Evolutionary conservation across 1,140 invertebrate species (phyloP).

Genomic region (Drosophila santomea): DNA sequence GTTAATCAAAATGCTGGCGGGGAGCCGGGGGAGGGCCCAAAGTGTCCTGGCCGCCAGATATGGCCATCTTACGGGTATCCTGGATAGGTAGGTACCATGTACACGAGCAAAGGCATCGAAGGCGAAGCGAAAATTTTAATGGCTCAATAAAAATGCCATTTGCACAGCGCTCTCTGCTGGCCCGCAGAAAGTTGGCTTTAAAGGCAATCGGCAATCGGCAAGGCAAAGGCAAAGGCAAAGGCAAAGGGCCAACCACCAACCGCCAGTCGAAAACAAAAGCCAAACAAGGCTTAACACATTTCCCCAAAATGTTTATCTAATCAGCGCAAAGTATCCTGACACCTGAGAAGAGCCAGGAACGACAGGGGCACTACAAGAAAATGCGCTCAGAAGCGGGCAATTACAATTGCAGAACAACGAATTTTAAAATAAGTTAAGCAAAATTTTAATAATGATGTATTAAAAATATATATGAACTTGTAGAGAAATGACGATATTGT

Average conservation of each 20-base stretch:
- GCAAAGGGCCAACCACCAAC: constrained; percentile 8
- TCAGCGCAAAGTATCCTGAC: constrained; percentile 81
- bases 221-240: neutral
- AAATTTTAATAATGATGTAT: too few relatives aligned
- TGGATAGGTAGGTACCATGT: constrained; percentile 18
- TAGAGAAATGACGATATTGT: too few relatives aligned
- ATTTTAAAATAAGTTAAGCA: neutral
- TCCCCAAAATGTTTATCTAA: constrained; percentile 81
- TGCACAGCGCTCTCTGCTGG: constrained; percentile 54
- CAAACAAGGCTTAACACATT: constrained; percentile 83
- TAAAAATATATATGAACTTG: too few relatives aligned
- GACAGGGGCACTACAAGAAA: constrained; percentile 22
- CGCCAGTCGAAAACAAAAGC: constrained; percentile 66
- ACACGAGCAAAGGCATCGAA: constrained; percentile 47
- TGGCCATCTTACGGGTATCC: constrained; percentile 45
- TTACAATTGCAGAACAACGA: too few relatives aligned
- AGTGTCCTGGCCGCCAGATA: constrained; percentile 52
- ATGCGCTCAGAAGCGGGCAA: neutral
- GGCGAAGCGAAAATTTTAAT: constrained; percentile 74
- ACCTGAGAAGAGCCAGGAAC: constrained; percentile 66
- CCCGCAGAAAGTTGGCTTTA: constrained; percentile 71
- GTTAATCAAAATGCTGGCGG: constrained; percentile 79
- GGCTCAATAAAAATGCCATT: constrained; percentile 84
- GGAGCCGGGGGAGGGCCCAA: constrained; percentile 17
- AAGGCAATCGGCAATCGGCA: constrained; percentile 44